Evolutionary conservation across 2,888 invertebrate species (phyloP), one percentile per base, ranked within the genome.

Genomic region (Scaptodrosophila latifasciaeformis): DNA sequence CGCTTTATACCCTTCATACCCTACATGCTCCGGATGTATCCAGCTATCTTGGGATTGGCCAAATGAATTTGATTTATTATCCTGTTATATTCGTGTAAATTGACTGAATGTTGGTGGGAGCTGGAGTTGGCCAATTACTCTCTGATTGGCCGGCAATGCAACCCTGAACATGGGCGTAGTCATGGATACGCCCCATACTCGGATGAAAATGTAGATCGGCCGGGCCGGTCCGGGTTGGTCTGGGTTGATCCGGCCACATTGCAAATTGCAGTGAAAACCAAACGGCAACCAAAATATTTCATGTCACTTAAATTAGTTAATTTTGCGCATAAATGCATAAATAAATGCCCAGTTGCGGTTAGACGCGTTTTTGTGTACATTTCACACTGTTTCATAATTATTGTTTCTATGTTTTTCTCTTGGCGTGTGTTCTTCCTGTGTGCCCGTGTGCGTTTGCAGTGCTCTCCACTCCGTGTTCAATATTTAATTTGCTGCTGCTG

Each of bases 241-340:
- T n/a, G n/a, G 24, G 24, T 24, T 24, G 24, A 7, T 24, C 24
- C n/a, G 37, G 45, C 61, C 52, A 43, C 54, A 45, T 55, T 49
- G 40, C 34, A 64, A 64, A 53, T 50, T 50, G 49, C 24, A 40
- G 65, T 43, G 31, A 30, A 31, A 47, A 59, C 58, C 66, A 35
- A 58, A 49, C 54, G 50, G 37, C 40, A 74, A 52, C 76, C 62
- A 49, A 62, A 62, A 69, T 76, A 66, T 72, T 69, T 49, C 54
- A 77, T 79, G 66, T 69, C 80, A 72, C 66, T 79, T 79, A 66
- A 79, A 79, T 69, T 64, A 69, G 72, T 72, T 76, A 72, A 76
- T 79, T 76, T 76, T 65, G 76, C 62, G 77, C 65, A 69, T 64
- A 65, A 79, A 79, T 72, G 49, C 52, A 72, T 55, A 63, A 72